These are phyloP conservation scores for Megathymus violae DNA, from an alignment of 1,140 invertebrate species.

Conservation along the genomic window DNA sequence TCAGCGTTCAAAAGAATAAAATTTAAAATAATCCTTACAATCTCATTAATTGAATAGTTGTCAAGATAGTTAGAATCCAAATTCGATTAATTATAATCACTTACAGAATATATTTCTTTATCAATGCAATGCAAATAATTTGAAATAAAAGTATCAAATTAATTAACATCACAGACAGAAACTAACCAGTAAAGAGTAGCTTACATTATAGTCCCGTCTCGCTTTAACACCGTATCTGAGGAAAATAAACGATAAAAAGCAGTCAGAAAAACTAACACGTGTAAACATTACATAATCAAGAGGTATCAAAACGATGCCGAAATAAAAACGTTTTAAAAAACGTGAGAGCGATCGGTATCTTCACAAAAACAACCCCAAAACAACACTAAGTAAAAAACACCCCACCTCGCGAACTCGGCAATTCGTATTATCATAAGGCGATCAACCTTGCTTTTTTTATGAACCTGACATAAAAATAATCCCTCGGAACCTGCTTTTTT, in stretches of 20 bases:
- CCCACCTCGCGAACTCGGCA: conserved; percentile 46
- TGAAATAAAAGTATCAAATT: too few relatives aligned
- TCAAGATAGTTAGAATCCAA: too few relatives aligned
- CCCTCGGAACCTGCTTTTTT: conserved; percentile 29
- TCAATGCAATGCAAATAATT: too few relatives aligned
- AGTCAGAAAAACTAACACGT: conserved; percentile 58
- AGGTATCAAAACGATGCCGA: conserved; percentile 56
- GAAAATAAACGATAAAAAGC: conserved; percentile 32
- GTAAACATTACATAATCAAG: conserved; percentile 72
- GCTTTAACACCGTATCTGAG: conserved; percentile 7
- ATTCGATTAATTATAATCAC: too few relatives aligned
- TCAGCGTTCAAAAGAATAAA: too few relatives aligned
- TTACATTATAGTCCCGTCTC: too few relatives aligned
- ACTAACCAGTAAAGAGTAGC: too few relatives aligned
- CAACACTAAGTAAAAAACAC: conserved; percentile 57
- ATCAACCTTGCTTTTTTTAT: conserved; percentile 62
- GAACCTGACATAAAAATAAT: conserved; percentile 54
- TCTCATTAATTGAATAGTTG: too few relatives aligned
- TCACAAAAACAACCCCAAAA: conserved; percentile 61
- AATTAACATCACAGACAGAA: too few relatives aligned
- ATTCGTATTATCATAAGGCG: conserved; percentile 51
- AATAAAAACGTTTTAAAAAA: conserved; percentile 71
- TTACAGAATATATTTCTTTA: too few relatives aligned
- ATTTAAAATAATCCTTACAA: too few relatives aligned
- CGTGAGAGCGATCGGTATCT: conserved; percentile 72